Base-by-base conservation (phyloP, 2,888 invertebrate genomes). In the Brachyopa scutellaris region DNA sequence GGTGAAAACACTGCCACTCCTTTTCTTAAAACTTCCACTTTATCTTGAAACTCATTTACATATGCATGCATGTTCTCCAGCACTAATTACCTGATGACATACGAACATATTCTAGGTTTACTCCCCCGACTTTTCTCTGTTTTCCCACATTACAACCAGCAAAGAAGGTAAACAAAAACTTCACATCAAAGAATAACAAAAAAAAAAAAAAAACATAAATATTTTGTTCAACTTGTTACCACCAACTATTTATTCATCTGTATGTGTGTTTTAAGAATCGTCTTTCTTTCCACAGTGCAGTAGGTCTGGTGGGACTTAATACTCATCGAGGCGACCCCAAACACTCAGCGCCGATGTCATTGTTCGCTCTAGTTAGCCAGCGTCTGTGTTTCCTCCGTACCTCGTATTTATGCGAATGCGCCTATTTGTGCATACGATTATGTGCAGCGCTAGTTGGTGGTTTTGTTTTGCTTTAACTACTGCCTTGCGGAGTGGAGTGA, bases 301-400 rank as follows among this genome's bases (percentile, higher is more conserved):
- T 13, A 17, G 15, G 69, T 29, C 57, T 29, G 38, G 47, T 73
- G 53, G 53, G 26, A 45, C 49, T 45, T 64, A 42, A 26, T 51
- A 55, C 42, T 31, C 64, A 62, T 47, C 38, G 55, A 61, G 57
- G 19, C 77, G 77, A 70, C 77, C 77, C 77, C 47, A 78, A 78
- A 47, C 78, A 72, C 77, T 70, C 78, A 59, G 57, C 64, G 57
- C 33, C 70, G 80, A 80, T 80, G 80, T 80, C 80, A 80, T 80
- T 80, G 80, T 80, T 80, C 80, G 80, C 80, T 80, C 80, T 70
- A 80, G 74, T 80, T 80, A 80, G 76, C 80, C 69, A 70, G 69
- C 64, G 78, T 78, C 72, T 66, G 66, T 66, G 47, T 47, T 15
- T 45, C 26, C 40, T 47, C 51, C 55, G 11, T 36, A 62, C 42